Evolutionary conservation across 2,888 invertebrate genomes (phyloP).

Genomic region (Chydorus sphaericus): DNA sequence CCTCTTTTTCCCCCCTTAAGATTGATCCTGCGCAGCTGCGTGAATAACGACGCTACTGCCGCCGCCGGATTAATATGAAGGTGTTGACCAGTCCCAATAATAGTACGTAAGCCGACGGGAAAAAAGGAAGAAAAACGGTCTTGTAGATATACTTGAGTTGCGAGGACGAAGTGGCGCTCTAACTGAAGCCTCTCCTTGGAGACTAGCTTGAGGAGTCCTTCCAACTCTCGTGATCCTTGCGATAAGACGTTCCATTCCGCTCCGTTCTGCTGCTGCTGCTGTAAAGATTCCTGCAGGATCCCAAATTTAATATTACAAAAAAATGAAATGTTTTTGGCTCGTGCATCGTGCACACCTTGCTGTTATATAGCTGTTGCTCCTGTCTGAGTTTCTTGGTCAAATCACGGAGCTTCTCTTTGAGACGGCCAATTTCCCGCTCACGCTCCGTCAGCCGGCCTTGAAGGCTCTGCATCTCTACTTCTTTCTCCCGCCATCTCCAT

Average conservation of each 20-base stretch:
- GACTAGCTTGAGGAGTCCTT: slow-evolving; percentile 29
- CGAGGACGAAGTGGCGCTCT: slow-evolving; percentile 27
- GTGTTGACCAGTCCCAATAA: too few relatives aligned
- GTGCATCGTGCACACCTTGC: background rate
- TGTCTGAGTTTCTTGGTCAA: slow-evolving; percentile 14
- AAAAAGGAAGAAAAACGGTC: background rate
- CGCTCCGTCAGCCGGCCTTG: slow-evolving; percentile 20
- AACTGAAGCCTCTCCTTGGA: slow-evolving; percentile 32
- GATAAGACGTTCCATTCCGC: background rate
- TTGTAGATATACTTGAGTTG: slow-evolving; percentile 21
- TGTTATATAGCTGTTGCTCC: background rate
- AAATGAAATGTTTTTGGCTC: too few relatives aligned
- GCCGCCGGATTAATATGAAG: too few relatives aligned
- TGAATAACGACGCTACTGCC: background rate
- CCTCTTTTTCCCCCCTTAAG: background rate
- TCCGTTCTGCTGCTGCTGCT: background rate
- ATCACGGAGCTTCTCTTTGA: slow-evolving; percentile 17
- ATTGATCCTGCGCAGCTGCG: background rate
- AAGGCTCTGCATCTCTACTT: slow-evolving; percentile 14
- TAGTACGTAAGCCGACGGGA: background rate
- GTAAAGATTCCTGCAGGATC: background rate
- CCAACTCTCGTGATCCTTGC: slow-evolving; percentile 20
- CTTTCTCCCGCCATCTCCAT: slow-evolving; percentile 13
- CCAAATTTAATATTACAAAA: too few relatives aligned
- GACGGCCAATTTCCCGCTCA: slow-evolving; percentile 18